Base-by-base conservation (phyloP, 2,797 vertebrate genomes). In the Corythornis leucogaster region DNA sequence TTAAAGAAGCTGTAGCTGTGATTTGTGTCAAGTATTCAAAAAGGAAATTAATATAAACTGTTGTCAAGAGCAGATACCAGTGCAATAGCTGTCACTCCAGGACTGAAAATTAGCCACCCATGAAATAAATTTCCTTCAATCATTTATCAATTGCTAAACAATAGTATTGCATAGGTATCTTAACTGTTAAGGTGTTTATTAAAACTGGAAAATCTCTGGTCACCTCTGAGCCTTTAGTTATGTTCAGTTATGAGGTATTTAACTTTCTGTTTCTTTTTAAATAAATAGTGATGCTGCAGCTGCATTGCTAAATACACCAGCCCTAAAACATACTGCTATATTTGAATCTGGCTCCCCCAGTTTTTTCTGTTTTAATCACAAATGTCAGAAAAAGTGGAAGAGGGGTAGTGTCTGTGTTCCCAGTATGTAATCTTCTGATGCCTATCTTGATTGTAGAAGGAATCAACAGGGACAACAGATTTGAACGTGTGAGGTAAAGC, bases 1-100 rank as follows among this genome's bases (percentile, higher is more conserved):
- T 68, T 73, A 17, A 76, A 85, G 40, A 75, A 78, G 31, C 12
- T 78, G 89, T 64, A 87, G 66, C 68, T 89, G 58, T 82, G 84
- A 71, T 63, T 87, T 75, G 33, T 82, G 86, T 76, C 45, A 74
- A 58, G 43, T 54, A 67, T n/a, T 64, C 19, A 63, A n/a, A 63
- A 67, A 66, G 11, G 42, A 82, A 74, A 87, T 86, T 62, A 48
- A 85, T 1, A 80, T 85, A 78, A 55, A 68, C 24, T 75, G 78
- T 53, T 54, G 53, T 77, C 63, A 80, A 69, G 54, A 68, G 51
- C 24, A 79, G 68, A 4, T 35, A 66, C 6, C 55, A 51, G 63
- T 19, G 45, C 33, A 73, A 66, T 43, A 28, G 31, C 68, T 85
- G 20, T 50, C 79, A 85, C 7, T 85, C 31, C 46, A 64, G 35